Conservation (phyloP, 2,888 invertebrate genomes). For the Drosophila mimica region DNA sequence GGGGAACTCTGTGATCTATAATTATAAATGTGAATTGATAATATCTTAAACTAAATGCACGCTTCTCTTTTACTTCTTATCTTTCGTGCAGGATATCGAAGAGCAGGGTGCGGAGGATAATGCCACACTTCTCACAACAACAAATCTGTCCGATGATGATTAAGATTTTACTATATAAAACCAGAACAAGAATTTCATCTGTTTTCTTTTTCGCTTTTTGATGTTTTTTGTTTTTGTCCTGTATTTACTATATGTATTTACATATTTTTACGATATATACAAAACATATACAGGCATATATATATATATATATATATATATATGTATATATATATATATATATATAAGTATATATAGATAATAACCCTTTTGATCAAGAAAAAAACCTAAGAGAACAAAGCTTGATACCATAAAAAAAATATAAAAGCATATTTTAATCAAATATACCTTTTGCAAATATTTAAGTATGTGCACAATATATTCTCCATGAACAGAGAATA, state of each 20-base stretch:
- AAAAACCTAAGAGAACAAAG: conserved; percentile 10
- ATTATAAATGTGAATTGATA: neutral
- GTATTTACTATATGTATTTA: conserved; percentile 41
- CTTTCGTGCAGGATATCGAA: conserved; percentile 77
- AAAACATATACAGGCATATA: conserved; percentile 55
- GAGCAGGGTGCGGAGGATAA: conserved; percentile 83
- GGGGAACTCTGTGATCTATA: neutral
- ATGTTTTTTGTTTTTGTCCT: conserved; percentile 24
- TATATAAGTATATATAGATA: conserved; percentile 33
- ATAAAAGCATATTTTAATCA: conserved; percentile 26
- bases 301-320: conserved; percentile 24
- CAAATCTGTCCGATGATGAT: conserved; percentile 84
- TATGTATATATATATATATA: conserved; percentile 53
- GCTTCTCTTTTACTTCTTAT: conserved; percentile 2
- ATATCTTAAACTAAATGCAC: neutral
- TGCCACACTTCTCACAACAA: conserved; percentile 82
- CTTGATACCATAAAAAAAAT: conserved; percentile 19
- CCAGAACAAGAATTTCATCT: conserved; percentile 2
- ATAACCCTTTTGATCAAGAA: conserved; percentile 25
- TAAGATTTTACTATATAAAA: conserved; percentile 49
- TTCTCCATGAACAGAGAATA: neutral
- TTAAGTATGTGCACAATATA: conserved; percentile 11
- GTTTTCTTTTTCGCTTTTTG: conserved; percentile 44
- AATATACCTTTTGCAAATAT: conserved; percentile 29
- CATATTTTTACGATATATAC: conserved; percentile 55